Conservation (phyloP, 1,140 invertebrate species). For the Brachionus sp. region DNA sequence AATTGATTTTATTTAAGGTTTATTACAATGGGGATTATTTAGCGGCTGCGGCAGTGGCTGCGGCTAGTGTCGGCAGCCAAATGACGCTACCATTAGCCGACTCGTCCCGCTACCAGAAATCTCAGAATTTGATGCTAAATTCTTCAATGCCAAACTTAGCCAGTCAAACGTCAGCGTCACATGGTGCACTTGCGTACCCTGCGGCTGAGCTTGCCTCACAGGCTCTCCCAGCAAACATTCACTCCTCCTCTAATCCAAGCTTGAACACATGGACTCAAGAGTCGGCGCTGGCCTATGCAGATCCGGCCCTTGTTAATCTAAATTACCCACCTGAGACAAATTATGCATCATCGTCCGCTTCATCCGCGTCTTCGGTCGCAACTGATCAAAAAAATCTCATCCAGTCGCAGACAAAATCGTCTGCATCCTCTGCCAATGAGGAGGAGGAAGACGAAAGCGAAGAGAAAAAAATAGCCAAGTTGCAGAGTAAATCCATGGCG, state of each 20-base stretch:
- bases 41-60: neutral
- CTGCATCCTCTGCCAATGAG: neutral
- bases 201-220: neutral
- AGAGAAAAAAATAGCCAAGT: neutral
- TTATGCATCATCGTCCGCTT: neutral
- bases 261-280: conserved; percentile 1
- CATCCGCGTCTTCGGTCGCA: neutral
- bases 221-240: neutral
- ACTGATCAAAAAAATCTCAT: neutral
- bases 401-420: neutral
- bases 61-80: neutral
- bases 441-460: neutral
- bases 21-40: conserved; percentile 31
- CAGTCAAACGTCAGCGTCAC: neutral
- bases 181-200: neutral
- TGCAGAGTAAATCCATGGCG: neutral
- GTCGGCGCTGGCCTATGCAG: neutral
- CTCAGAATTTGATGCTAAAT: conserved; percentile 20
- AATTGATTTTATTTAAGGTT: neutral
- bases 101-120: neutral
- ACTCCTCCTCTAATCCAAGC: conserved; percentile 2
- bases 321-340: neutral
- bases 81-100: neutral
- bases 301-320: neutral
- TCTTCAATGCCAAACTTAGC: conserved; percentile 22